These are phyloP conservation scores for Apomyelois bistriatella DNA, from an alignment of 2,888 invertebrate species.

Conservation along the genomic window DNA sequence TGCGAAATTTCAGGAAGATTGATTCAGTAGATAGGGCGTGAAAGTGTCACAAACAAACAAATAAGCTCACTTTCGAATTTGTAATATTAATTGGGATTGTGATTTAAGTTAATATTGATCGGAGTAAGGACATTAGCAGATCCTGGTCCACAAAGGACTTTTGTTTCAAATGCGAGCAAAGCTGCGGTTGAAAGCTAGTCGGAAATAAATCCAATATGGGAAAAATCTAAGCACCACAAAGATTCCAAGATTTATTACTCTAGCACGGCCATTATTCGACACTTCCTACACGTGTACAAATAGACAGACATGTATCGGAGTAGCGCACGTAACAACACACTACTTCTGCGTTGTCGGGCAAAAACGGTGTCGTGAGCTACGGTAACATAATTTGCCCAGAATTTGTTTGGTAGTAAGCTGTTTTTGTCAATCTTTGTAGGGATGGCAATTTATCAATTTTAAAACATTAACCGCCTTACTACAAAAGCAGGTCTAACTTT, in stretches of 20 bases:
- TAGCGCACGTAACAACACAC: constrained; percentile 9
- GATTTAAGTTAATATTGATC: no score
- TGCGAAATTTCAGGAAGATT: no score
- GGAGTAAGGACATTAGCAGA: no score
- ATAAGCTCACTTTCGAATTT: no score
- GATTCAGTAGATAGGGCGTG: no score
- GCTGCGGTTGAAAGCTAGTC: not conserved
- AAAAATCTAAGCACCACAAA: not conserved
- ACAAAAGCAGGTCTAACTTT: no score
- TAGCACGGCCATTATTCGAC: not conserved
- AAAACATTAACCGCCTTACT: no score
- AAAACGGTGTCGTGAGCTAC: constrained; percentile 12
- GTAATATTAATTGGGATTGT: no score
- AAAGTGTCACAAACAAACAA: no score
- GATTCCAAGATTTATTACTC: not conserved
- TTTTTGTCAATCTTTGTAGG: constrained; percentile 18
- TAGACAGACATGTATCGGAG: constrained; percentile 1
- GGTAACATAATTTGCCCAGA: constrained; percentile 8
- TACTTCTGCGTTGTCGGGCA: constrained; percentile 14
- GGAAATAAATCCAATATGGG: not conserved
- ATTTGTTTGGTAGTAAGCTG: constrained; percentile 6
- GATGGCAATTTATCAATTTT: not conserved
- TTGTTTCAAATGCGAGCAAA: no score
- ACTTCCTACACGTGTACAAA: constrained; percentile 7
- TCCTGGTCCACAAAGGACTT: no score